Conservation (phyloP, 2,113 vertebrate species). For the Cricetomys ansorgei region DNA sequence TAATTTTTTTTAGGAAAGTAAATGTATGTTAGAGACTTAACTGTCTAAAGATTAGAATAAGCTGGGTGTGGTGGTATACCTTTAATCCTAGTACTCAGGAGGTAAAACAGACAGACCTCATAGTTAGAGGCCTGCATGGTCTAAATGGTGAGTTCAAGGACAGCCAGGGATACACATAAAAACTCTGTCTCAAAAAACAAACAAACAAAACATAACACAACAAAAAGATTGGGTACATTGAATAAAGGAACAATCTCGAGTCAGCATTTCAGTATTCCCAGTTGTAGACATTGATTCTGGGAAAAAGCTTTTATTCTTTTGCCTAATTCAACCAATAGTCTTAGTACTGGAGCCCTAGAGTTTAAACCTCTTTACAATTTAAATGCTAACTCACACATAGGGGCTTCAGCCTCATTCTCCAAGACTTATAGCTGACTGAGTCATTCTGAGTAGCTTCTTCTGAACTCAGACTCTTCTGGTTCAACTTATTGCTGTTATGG, state of each 20-base stretch:
- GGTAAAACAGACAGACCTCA: background rate
- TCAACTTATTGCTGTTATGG: too few relatives aligned
- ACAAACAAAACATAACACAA: background rate
- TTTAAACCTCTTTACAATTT: too few relatives aligned
- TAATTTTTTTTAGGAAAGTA: background rate
- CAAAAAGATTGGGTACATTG: background rate
- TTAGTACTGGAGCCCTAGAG: too few relatives aligned
- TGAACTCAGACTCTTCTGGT: too few relatives aligned
- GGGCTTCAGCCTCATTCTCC: too few relatives aligned
- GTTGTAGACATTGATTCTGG: too few relatives aligned
- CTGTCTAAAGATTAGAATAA: background rate
- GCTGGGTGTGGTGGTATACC: background rate
- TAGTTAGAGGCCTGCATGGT: too few relatives aligned
- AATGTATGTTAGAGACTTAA: background rate
- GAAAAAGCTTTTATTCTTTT: too few relatives aligned
- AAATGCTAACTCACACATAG: too few relatives aligned
- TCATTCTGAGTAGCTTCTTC: too few relatives aligned
- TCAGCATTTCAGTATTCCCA: background rate
- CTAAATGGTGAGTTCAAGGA: background rate
- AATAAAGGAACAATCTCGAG: background rate
- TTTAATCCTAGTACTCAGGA: background rate
- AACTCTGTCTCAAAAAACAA: background rate
- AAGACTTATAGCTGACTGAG: too few relatives aligned
- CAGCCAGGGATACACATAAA: background rate
- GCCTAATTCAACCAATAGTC: too few relatives aligned